Evolutionary conservation across 2,888 invertebrate genomes (phyloP).

Genomic region (Amiota mariae): DNA sequence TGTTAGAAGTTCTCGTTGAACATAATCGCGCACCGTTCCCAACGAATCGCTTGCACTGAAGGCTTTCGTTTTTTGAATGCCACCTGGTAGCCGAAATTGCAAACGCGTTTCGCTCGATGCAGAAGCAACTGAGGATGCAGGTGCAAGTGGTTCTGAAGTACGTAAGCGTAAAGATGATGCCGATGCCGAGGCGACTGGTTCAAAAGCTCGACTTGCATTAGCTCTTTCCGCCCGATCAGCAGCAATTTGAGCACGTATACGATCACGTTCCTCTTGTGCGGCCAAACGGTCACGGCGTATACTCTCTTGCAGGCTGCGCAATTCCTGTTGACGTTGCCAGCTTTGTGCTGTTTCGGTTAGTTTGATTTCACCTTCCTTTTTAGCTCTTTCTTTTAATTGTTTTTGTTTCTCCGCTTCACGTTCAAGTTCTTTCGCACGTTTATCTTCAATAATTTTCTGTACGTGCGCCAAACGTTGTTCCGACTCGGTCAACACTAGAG

Average conservation of each 20-base stretch:
- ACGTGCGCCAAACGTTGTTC: conserved; percentile 74
- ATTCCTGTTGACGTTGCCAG: conserved; percentile 84
- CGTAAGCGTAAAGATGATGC: conserved; percentile 38
- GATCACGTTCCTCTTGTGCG: conserved; percentile 83
- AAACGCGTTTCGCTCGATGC: conserved; percentile 76
- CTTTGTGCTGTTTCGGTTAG: conserved; percentile 83
- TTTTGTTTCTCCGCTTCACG: conserved; percentile 42
- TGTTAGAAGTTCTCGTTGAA: conserved; percentile 64
- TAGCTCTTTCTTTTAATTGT: conserved; percentile 68
- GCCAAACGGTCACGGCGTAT: conserved; percentile 84
- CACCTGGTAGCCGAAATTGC: conserved; percentile 91
- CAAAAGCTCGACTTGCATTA: conserved; percentile 53
- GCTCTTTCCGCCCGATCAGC: conserved; percentile 85
- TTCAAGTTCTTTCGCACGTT: conserved; percentile 30
- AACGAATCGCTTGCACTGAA: conserved; percentile 82
- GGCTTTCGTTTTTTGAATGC: conserved; percentile 81
- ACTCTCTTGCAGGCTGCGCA: conserved; percentile 77
- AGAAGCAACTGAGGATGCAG: conserved; percentile 36
- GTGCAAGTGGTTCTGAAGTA: conserved; percentile 50
- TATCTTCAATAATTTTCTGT: conserved; percentile 74
- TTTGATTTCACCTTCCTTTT: conserved; percentile 79
- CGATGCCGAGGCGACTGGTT: neutral
- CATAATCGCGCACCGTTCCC: conserved; percentile 74
- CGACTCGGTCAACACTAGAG: conserved; percentile 43
- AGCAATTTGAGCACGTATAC: conserved; percentile 87